phyloP scores from a whole-genome alignment of 2,888 invertebrate species.

The Andricus quercusramuli region DNA sequence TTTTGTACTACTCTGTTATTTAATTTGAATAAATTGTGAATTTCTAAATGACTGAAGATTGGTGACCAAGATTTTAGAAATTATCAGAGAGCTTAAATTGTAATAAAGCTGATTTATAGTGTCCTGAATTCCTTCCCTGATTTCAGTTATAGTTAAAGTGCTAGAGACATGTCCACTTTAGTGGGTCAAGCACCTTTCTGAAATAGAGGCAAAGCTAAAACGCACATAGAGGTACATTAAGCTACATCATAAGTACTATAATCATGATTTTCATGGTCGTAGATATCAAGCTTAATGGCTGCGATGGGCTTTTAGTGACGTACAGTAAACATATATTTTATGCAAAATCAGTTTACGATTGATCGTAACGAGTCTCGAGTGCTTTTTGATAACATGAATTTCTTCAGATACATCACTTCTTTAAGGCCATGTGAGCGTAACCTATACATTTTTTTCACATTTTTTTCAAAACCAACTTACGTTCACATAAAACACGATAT shows the following conservation, averaged over 20 bases:
- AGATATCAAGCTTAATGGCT: constrained; percentile 26
- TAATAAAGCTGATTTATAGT: constrained; percentile 12
- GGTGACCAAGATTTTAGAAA: background rate
- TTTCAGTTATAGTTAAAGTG: background rate
- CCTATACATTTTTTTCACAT: too few relatives aligned
- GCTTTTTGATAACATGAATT: constrained; percentile 14
- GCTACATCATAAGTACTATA: constrained; percentile 24
- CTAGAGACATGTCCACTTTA: background rate
- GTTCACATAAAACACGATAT: too few relatives aligned
- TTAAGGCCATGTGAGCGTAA: background rate
- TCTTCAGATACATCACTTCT: background rate
- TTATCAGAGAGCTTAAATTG: background rate
- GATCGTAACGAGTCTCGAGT: constrained; percentile 8
- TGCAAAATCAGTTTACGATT: constrained; percentile 28
- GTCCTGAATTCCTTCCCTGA: background rate
- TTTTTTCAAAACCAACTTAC: too few relatives aligned
- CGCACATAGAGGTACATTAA: constrained; percentile 17
- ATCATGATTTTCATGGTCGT: constrained; percentile 11
- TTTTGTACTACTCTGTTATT: too few relatives aligned
- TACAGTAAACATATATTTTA: constrained; percentile 17
- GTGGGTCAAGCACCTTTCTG: constrained; percentile 23
- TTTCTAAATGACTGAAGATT: background rate
- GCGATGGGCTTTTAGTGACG: constrained; percentile 28
- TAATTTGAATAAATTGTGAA: too few relatives aligned
- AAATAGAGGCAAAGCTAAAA: constrained; percentile 15